Evolutionary conservation across 2,797 vertebrate species (phyloP).

Genomic region (Eulemur albifrons): DNA sequence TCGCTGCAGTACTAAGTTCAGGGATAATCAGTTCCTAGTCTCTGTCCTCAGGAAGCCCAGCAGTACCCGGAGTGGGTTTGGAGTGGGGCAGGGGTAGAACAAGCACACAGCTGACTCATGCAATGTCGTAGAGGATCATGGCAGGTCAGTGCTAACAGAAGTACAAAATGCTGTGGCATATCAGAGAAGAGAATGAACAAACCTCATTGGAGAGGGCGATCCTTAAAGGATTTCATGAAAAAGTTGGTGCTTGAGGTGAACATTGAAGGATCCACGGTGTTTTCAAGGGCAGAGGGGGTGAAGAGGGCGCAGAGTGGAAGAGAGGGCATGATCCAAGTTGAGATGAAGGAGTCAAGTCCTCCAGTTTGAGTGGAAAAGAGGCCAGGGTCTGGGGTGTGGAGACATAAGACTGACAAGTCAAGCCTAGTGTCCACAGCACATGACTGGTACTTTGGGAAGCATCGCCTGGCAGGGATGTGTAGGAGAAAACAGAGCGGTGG

Average conservation of each 20-base stretch:
- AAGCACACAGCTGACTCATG: neutral
- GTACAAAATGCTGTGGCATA: neutral
- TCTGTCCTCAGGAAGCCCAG: neutral
- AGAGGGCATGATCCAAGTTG: neutral
- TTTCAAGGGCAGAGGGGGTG: neutral
- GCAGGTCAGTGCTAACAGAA: neutral
- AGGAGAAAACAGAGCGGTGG: neutral
- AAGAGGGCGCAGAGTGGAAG: neutral
- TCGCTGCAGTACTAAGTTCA: neutral
- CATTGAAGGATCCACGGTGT: neutral
- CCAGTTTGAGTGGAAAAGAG: neutral
- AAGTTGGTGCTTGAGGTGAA: neutral
- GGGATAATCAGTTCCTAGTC: neutral
- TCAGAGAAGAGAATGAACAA: neutral
- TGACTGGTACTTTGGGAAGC: neutral
- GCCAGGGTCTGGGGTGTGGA: neutral
- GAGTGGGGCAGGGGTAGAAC: neutral
- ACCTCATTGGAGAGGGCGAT: neutral
- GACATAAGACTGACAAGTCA: neutral
- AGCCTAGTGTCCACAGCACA: neutral
- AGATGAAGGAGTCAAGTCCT: neutral
- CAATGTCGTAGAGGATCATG: neutral
- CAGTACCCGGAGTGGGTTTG: neutral
- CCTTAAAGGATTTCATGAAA: neutral
- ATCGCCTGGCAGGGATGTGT: neutral